A percentile compares a stretch with the other conserved stretches of the same genome.
Conservation (phyloP, 2,888 invertebrate species). For the Drosophila cyrtoloma region DNA sequence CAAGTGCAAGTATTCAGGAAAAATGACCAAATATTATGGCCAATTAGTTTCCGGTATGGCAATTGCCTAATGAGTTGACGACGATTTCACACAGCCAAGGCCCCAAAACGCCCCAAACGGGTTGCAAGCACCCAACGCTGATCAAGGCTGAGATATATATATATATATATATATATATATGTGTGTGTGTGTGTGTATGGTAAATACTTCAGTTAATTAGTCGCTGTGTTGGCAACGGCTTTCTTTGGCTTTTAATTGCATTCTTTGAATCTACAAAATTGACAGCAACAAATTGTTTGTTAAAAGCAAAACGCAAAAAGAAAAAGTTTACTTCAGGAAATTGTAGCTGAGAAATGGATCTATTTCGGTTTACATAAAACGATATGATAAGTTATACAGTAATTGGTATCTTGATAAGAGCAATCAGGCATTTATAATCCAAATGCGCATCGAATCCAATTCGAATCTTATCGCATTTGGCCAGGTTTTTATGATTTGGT, state of each 20-base stretch:
- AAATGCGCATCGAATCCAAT: not conserved
- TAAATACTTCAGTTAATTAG: constrained; percentile 20
- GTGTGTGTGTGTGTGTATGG: not conserved
- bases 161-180: not conserved
- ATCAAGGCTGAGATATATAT: constrained; percentile 26
- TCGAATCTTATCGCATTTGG: not conserved
- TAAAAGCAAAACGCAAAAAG: constrained; percentile 8
- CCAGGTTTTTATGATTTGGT: not conserved
- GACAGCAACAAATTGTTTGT: constrained; percentile 27
- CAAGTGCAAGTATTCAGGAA: constrained; percentile 8
- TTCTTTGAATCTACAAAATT: constrained; percentile 31
- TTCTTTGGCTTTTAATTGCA: constrained; percentile 79
- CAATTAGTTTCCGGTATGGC: constrained; percentile 79
- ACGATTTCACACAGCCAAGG: constrained; percentile 63
- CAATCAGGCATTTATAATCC: not conserved
- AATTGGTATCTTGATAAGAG: not conserved
- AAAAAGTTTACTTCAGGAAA: constrained; percentile 1
- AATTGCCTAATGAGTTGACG: constrained; percentile 74
- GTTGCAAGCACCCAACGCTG: constrained; percentile 19
- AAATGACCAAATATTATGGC: constrained; percentile 77
- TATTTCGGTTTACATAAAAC: not conserved
- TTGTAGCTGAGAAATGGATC: not conserved
- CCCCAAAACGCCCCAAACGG: constrained; percentile 43
- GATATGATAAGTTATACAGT: not conserved
- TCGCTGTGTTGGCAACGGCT: constrained; percentile 20